Base-by-base conservation (phyloP, 1,140 invertebrate genomes). In the Ostrea denselamellosa region DNA sequence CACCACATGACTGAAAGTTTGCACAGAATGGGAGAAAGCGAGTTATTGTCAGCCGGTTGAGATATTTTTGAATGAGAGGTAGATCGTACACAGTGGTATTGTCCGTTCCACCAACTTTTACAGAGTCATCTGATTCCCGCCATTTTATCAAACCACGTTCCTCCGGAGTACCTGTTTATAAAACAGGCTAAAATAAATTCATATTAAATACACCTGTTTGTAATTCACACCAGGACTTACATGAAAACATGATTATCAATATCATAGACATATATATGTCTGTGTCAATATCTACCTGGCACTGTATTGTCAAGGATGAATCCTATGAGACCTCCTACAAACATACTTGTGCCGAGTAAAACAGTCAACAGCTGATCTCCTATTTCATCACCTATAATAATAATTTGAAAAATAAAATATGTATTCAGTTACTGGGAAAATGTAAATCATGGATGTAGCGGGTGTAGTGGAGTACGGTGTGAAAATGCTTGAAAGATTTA, bases 241-340 rank as follows among this genome's bases (percentile, higher is more conserved):
- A 22, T 25, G 14, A 10, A n/a, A 81, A 22, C 5, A 12, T 53
- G 85, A 77, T 17, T 34, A 14, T 12, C n/a, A 25, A 12, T n/a
- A 71, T 19, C 8, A 44, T 56, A n/a, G 12, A n/a, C 62, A 65
- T 58, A 28, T 5, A 53, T 34, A 12, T 25, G 17, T 0, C 4
- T 2, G 12, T 19, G 12, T 3, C 44, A 17, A 53, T 83, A 62
- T 4, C 86, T 86, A 94, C 94, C 94, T 90, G 93, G 94, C 8
- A 94, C 90, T 0, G 93, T 93, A 83, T 93, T 93, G 84, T 94
- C 93, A 0, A 94, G 89, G 19, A 93, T 19, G 87, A 93, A 93
- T 1, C 92, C 93, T n/a, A 91, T 65, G 10, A 93, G 58, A 9
- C 93, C 93, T 7, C 93, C 93, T 5, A 94, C 92, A 90, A 94